These are phyloP conservation scores for Heliconius aoede DNA, from an alignment of 2,888 invertebrate species.

Conservation along the genomic window DNA sequence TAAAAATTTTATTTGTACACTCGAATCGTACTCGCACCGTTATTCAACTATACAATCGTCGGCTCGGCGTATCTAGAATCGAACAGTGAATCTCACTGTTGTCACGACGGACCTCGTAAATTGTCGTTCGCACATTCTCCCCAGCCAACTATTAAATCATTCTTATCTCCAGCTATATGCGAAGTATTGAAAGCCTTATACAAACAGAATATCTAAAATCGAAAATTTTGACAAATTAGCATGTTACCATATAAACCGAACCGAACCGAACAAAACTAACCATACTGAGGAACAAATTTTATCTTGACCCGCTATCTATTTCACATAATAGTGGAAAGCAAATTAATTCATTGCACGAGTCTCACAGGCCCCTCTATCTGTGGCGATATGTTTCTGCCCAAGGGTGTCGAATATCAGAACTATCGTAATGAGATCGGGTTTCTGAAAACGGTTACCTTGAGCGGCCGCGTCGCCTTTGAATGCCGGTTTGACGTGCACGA, in stretches of 20 bases:
- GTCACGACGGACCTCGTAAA: conserved; percentile 59
- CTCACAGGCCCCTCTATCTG: conserved; percentile 61
- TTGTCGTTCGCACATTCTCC: conserved; percentile 60
- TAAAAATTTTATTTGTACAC: neutral
- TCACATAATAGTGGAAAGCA: conserved; percentile 71
- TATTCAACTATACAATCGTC: conserved; percentile 46
- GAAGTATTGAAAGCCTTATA: conserved; percentile 47
- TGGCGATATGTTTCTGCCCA: conserved; percentile 68
- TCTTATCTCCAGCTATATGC: conserved; percentile 50
- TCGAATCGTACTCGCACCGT: conserved; percentile 27
- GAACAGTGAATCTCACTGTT: conserved; percentile 57
- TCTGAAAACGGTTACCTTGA: conserved; percentile 68
- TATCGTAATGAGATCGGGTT: conserved; percentile 78
- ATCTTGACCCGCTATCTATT: conserved; percentile 79
- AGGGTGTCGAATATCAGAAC: conserved; percentile 67
- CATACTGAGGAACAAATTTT: conserved; percentile 51
- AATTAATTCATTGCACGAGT: conserved; percentile 80
- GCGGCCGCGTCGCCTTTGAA: conserved; percentile 59
- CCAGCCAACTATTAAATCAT: conserved; percentile 56
- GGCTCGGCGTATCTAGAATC: conserved; percentile 49
- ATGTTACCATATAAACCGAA: conserved; percentile 62
- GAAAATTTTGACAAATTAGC: conserved; percentile 53
- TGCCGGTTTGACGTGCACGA: conserved; percentile 55
- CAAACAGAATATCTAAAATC: conserved; percentile 51
- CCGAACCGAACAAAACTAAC: conserved; percentile 65